Evolutionary conservation across 1,140 invertebrate species (phyloP).

Genomic region (Phocides pigmalion): DNA sequence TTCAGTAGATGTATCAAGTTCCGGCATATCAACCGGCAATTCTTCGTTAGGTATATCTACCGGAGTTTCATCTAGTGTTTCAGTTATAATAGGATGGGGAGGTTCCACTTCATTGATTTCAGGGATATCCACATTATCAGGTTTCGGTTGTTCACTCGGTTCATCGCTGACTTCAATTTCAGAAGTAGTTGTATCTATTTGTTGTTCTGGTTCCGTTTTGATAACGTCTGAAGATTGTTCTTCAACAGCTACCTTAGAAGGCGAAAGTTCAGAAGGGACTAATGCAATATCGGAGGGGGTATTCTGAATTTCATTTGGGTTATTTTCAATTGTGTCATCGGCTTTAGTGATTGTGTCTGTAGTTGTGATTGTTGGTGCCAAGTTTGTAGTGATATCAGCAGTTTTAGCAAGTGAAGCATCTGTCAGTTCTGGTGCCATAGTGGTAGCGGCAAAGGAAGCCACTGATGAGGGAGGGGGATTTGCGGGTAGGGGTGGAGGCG

Average conservation of each 20-base stretch:
- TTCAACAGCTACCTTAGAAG: constrained; percentile 1
- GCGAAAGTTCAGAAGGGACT: constrained; percentile 31
- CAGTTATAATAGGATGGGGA: not conserved
- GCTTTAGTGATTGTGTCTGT: constrained; percentile 43
- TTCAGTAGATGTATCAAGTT: constrained; percentile 4
- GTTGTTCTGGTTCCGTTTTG: constrained; percentile 2
- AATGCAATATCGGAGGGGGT: constrained; percentile 15
- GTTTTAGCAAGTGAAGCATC: constrained; percentile 74
- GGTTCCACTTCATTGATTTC: constrained; percentile 5
- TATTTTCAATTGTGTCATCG: constrained; percentile 26
- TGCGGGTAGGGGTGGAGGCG: constrained; percentile 80
- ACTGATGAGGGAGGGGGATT: constrained; percentile 82
- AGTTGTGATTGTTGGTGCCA: constrained; percentile 48
- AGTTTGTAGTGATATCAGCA: constrained; percentile 54
- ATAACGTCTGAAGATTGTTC: not conserved
- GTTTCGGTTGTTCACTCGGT: not conserved
- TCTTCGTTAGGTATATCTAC: not conserved
- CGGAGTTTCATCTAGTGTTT: not conserved
- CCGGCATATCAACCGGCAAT: not conserved
- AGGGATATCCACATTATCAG: not conserved
- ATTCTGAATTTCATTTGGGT: constrained; percentile 20
- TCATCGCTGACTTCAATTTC: not conserved
- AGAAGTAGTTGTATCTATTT: not conserved
- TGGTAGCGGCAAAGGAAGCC: constrained; percentile 81
- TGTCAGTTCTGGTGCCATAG: constrained; percentile 81